Evolutionary conservation across 2,113 vertebrate species (phyloP), one percentile per base, ranked within the genome.

Genomic region (Prochilodus magdalenae): DNA sequence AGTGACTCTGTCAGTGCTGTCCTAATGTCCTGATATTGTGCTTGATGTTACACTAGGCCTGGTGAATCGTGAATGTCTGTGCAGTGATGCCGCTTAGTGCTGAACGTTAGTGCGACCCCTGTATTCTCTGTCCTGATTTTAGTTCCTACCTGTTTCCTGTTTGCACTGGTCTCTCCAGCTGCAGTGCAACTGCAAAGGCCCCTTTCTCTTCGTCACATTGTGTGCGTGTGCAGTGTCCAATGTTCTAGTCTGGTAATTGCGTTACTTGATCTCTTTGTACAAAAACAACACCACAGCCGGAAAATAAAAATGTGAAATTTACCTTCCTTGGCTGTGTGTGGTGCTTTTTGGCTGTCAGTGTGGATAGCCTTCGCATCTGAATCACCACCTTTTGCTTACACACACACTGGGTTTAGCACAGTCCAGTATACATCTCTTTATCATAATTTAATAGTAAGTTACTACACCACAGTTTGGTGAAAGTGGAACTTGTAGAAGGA

Each of bases 221-320:
- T 75, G 67, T 62, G 24, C 53, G 60, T 71, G 53, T 33, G 49
- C 59, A 73, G 30, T 83, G 55, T 87, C 30, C 33, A 44, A 33
- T 73, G 72, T 73, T 78, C 60, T 71, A 49, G 72, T 85, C 69
- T 65, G 75, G 83, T 88, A 86, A 82, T 79, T 84, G 59, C 26
- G 57, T 85, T 80, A 80, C 51, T 82, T 80, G 63, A 86, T 82
- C 70, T 77, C 74, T 88, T 89, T 89, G 81, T 89, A 80, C 13
- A 51, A 86, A 85, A 84, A 69, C 26, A 83, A 26, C 53, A 77
- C 44, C 40, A 71, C 78, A 63, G 70, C 49, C 84, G 81, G 71
- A 80, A n/a, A 87, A 84, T 89, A 86, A 89, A 87, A 82, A 73
- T 84, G 77, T 83, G 75, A 77, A 79, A 77, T 57, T 49, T 65